Evolutionary conservation across 1,140 invertebrate species (phyloP), one percentile per base, ranked within the genome.

Genomic region (Drosophila sturtevanti): DNA sequence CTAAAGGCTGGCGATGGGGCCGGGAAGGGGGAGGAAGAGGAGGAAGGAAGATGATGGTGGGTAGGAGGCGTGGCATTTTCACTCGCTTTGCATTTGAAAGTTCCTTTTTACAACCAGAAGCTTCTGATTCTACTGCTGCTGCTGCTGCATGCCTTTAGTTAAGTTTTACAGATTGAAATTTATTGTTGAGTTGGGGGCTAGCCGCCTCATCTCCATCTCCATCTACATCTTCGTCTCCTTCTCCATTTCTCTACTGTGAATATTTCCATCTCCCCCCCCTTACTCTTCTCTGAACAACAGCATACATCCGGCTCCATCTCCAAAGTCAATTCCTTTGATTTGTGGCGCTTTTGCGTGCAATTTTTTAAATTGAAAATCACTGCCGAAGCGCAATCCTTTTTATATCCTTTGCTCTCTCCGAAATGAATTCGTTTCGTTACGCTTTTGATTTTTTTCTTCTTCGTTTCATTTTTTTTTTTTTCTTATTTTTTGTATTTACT

Each of bases 351-450:
- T 87, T 87, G 84, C 84, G 84, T 87, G 84, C 84, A 89, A 89
- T 87, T 87, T 87, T 87, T 89, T 77, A 87, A 87, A 89, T 87
- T 89, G 84, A 87, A 87, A 87, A 89, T 87, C 84, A 87, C 84
- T 89, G 84, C 84, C 77, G 64, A 65, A 68, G 76, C 79, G 71
- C 79, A 87, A 87, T 87, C 84, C 84, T 87, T 87, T 86, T 89
- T 80, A 87, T 77, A 84, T 89, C 84, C 84, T 89, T 74, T 48
- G 67, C 67, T 55, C 58, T 60, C 70, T 68, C 70, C 75, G 16
- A 87, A 87, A 82, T 87, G 84, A 89, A 89, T 89, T 89, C 76
- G 84, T 87, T 79, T 65, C 69, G 60, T 70, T 78, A 70, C 41
- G 63, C 14, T 66, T 70, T 63, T 41, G 18, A 48, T 35, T 62